Percentiles rank a stretch among this genome's conserved stretches.
phyloP scores from a whole-genome alignment of 2,888 invertebrate genomes.

The Criorhina ranunculi region DNA sequence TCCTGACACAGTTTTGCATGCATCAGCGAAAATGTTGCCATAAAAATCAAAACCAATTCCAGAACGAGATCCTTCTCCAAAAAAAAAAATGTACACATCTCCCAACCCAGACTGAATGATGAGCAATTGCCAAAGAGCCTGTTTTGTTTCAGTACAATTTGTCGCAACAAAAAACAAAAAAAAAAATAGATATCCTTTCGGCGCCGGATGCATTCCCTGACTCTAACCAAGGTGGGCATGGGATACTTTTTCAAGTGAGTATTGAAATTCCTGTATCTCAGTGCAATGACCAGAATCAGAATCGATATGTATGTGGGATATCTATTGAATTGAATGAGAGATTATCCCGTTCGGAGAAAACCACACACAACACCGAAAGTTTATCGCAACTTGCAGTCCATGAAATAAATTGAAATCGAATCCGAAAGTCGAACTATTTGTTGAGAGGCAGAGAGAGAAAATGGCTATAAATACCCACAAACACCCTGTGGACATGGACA shows the following conservation, averaged over 20 bases:
- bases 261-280: background rate
- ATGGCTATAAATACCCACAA: conserved; percentile 50
- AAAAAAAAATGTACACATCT: conserved; percentile 5
- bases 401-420: conserved; percentile 65
- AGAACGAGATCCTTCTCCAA: conserved; percentile 23
- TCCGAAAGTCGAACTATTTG: conserved; percentile 39
- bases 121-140: conserved; percentile 42
- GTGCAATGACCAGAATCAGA: conserved; percentile 39
- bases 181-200: conserved; percentile 31
- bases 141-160: conserved; percentile 23
- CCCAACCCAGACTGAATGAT: conserved; percentile 26
- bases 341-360: conserved; percentile 21
- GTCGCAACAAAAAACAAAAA: conserved; percentile 5
- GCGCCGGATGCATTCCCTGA: background rate
- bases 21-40: conserved; percentile 70
- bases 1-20: conserved; percentile 71
- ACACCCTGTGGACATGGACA: background rate
- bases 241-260: conserved; percentile 7
- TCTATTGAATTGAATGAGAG: conserved; percentile 1
- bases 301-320: conserved; percentile 7
- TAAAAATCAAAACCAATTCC: conserved; percentile 70
- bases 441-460: conserved; percentile 14
- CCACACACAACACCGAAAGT: conserved; percentile 55
- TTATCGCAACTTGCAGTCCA: conserved; percentile 37
- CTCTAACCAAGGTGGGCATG: background rate